These are phyloP conservation scores for Bombus waltoni DNA, from an alignment of 1,140 invertebrate genomes.

Conservation along the genomic window DNA sequence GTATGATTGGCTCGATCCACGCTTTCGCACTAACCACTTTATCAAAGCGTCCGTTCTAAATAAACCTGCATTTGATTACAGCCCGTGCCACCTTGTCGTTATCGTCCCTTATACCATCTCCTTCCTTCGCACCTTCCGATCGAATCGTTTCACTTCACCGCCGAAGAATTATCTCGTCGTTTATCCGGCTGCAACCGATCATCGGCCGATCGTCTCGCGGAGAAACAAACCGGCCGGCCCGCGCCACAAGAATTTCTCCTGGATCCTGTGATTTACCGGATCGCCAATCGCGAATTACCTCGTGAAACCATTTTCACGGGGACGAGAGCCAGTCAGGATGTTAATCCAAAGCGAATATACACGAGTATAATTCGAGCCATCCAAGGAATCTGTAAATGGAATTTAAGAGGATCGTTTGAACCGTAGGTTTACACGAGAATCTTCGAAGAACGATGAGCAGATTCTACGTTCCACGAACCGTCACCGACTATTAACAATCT, in stretches of 20 bases:
- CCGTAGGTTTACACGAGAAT: no score
- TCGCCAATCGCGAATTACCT: neutral
- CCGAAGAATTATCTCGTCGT: conserved; percentile 53
- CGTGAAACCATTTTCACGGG: neutral
- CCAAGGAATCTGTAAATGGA: neutral
- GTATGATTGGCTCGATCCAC: conserved; percentile 80
- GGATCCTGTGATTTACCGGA: neutral
- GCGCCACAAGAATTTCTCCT: neutral
- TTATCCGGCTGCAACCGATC: conserved; percentile 46
- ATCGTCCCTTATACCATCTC: conserved; percentile 72
- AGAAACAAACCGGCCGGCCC: neutral
- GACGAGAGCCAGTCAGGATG: no score
- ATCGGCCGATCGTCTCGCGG: neutral
- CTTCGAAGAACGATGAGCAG: neutral
- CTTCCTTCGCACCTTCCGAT: conserved; percentile 61
- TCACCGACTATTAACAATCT: neutral
- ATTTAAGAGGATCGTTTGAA: no score
- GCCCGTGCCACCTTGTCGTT: conserved; percentile 70
- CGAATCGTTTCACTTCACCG: conserved; percentile 48
- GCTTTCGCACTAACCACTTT: conserved; percentile 81
- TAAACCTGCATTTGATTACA: conserved; percentile 79
- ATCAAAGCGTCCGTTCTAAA: conserved; percentile 78
- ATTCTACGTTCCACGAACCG: neutral
- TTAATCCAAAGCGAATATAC: no score
- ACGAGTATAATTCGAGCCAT: neutral